Evolutionary conservation across 2,888 invertebrate species (phyloP), one percentile per base, ranked within the genome.

Genomic region (Caenorhabditis macrosperma): DNA sequence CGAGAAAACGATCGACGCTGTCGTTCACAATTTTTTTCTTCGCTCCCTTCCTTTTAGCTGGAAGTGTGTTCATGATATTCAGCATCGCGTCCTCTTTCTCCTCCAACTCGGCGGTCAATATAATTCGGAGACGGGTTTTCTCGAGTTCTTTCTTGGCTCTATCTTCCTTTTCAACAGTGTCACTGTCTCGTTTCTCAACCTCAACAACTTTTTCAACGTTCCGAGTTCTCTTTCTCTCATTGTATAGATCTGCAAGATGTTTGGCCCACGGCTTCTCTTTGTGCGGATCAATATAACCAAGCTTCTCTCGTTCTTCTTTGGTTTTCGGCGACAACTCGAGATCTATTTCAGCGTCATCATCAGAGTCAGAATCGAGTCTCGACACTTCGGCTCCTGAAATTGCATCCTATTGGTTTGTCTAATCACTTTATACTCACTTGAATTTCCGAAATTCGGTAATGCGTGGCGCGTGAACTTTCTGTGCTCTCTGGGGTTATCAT

Each of bases 331-430:
- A 44, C 4, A n/a, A 44, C 17, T 44, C 44, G 5, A 17, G 17
- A 59, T 24, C 10, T 10, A 24, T 0, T 41, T 46, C 33, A 17
- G 35, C 15, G 22, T 44, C 6, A 22, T 35, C 26, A 6, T 74
- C 74, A 1, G 74, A 64, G 41, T 57, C 57, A 5, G 74, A 57
- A 26, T 74, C 74, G 4, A 64, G 38, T 20, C 74, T 57, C 1
- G 74, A 74, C 0, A 54, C 66, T 20, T 60, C 67, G 0, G 61
- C 54, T 67, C 55, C 60, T 60, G 48, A 12, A 57, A 33, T 28
- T 30, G 26, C 26, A 20, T 64, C n/a, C 46, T 28, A 61, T 46
- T 44, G 2, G 9, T 10, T 20, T 20, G 22, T 22, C 30, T n/a
- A 3, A 7, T n/a, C 15, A 17, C 5, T 17, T 44, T 57, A 28